These are phyloP conservation scores for Pseudoatta argentina DNA, from an alignment of 1,140 invertebrate species.

Conservation along the genomic window DNA sequence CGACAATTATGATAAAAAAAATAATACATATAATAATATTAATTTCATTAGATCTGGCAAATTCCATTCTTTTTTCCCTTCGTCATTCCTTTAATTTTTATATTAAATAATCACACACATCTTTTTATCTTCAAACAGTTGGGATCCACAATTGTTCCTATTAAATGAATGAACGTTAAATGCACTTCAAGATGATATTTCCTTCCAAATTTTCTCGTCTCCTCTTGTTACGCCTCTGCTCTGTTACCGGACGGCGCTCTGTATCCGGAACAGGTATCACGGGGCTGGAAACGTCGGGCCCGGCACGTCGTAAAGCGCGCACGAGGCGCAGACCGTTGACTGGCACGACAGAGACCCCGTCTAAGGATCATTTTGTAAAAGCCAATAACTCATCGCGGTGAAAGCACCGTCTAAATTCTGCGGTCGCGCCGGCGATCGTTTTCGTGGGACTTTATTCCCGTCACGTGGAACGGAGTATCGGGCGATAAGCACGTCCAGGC, in stretches of 20 bases:
- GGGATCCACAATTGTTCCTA: not conserved
- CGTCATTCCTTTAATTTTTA: not conserved
- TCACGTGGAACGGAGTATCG: slow-evolving; percentile 29
- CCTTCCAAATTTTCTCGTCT: slow-evolving; percentile 24
- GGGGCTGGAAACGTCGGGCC: slow-evolving; percentile 48
- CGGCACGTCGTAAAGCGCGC: slow-evolving; percentile 66
- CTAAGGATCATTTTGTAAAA: slow-evolving; percentile 69
- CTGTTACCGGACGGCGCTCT: no score
- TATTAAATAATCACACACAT: not conserved
- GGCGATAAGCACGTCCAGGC: slow-evolving; percentile 50
- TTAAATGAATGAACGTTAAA: not conserved
- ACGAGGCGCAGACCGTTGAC: slow-evolving; percentile 52
- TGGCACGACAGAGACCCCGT: slow-evolving; percentile 15
- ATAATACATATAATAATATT: not conserved
- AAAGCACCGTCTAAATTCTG: slow-evolving; percentile 68
- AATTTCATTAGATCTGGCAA: not conserved
- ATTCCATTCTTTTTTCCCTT: not conserved
- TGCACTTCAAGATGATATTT: not conserved
- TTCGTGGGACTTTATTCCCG: slow-evolving; percentile 35
- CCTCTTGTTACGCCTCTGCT: slow-evolving; percentile 23
- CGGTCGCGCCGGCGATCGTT: slow-evolving; percentile 51
- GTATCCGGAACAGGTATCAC: slow-evolving; percentile 70
- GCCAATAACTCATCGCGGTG: slow-evolving; percentile 70
- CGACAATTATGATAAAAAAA: not conserved
- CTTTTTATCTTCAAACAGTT: not conserved